Evolutionary conservation across 2,888 invertebrate genomes (phyloP).

Genomic region (Cryptus viduatorius): DNA sequence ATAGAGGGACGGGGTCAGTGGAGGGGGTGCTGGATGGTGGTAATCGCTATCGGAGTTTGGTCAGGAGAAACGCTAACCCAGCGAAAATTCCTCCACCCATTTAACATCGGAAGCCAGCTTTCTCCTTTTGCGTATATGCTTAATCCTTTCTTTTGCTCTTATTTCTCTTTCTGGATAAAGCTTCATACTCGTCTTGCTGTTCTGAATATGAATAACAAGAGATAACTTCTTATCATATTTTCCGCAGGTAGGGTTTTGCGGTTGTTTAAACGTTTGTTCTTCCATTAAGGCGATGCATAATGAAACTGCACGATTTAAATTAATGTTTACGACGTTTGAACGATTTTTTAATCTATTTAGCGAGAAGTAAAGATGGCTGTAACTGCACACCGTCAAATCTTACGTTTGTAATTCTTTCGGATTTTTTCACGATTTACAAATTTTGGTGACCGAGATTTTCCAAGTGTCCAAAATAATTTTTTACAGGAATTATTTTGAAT

Average conservation of each 20-base stretch:
- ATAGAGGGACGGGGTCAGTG: conserved; percentile 15
- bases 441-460: too few relatives aligned
- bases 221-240: conserved; percentile 5
- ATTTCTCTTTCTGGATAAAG: conserved; percentile 27
- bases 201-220: conserved; percentile 42
- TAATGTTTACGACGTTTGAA: too few relatives aligned
- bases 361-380: too few relatives aligned
- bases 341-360: too few relatives aligned
- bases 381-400: too few relatives aligned
- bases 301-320: not conserved
- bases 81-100: conserved; percentile 55
- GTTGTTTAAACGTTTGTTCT: not conserved
- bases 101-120: conserved; percentile 31
- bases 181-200: conserved; percentile 34
- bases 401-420: too few relatives aligned
- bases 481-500: too few relatives aligned
- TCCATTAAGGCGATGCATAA: not conserved
- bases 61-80: conserved; percentile 57
- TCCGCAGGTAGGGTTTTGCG: not conserved
- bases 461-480: too few relatives aligned
- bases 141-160: conserved; percentile 58
- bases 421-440: too few relatives aligned
- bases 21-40: conserved; percentile 33
- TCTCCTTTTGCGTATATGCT: conserved; percentile 45
- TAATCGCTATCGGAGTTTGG: conserved; percentile 67